A percentile compares a stretch with the other conserved stretches of the same genome.
Evolutionary conservation across 2,113 vertebrate genomes (phyloP).

Genomic region (Egretta garzetta): DNA sequence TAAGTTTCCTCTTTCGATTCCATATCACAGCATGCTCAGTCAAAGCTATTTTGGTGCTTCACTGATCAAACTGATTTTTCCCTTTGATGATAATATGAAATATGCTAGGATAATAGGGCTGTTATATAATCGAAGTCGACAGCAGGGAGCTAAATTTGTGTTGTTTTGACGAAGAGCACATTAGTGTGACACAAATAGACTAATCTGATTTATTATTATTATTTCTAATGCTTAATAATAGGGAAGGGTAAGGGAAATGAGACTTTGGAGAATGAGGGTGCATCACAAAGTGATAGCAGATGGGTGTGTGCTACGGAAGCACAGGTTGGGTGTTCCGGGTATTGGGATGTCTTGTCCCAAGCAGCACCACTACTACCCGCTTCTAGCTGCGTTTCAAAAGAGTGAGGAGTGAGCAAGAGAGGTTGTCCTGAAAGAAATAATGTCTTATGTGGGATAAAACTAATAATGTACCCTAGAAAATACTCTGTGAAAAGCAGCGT

Average conservation of each 20-base stretch:
- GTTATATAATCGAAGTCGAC: constrained; percentile 66
- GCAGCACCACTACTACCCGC: neutral
- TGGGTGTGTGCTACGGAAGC: neutral
- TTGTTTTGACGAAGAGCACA: constrained; percentile 67
- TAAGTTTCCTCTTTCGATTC: constrained; percentile 31
- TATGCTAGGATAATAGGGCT: constrained; percentile 57
- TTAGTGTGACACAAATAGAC: constrained; percentile 68
- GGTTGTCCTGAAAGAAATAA: neutral
- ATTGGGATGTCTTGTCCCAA: neutral
- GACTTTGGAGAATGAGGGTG: constrained; percentile 39
- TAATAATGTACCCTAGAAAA: neutral
- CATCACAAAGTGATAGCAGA: constrained; percentile 36
- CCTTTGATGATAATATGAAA: constrained; percentile 65
- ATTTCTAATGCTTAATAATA: constrained; percentile 69
- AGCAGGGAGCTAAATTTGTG: constrained; percentile 68
- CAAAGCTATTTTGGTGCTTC: constrained; percentile 64
- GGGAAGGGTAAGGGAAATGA: constrained; percentile 43
- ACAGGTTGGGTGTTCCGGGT: neutral
- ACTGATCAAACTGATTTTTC: constrained; percentile 65
- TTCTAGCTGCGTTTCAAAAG: neutral
- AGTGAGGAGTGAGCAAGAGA: accelerated
- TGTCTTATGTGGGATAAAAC: neutral
- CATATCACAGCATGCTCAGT: constrained; percentile 44
- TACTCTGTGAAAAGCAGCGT: neutral
- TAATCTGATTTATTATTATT: constrained; percentile 73